Conservation (phyloP, 2,797 vertebrate genomes). For the Pelobates cultripes region DNA sequence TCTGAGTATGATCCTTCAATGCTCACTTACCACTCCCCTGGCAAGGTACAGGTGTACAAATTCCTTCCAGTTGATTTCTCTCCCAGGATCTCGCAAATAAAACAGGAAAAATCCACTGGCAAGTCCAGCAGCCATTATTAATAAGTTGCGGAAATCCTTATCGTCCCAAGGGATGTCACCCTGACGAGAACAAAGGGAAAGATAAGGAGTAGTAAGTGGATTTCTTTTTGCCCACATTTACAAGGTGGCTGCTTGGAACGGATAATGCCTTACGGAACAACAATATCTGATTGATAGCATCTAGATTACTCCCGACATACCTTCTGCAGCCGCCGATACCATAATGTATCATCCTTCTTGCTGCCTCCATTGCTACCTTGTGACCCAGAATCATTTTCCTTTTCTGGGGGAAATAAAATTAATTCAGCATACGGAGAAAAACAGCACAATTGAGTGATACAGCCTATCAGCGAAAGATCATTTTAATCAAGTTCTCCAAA, state of each 20-base stretch:
- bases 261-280: too few relatives aligned
- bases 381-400: constrained; percentile 61
- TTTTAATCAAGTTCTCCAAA: too few relatives aligned
- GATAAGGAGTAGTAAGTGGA: not conserved
- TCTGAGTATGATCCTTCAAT: not conserved
- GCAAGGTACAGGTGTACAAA: constrained; percentile 77
- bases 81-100: constrained; percentile 71
- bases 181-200: constrained; percentile 57
- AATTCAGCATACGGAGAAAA: too few relatives aligned
- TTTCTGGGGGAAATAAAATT: constrained; percentile 57
- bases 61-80: constrained; percentile 80
- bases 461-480: too few relatives aligned
- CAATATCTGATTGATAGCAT: too few relatives aligned
- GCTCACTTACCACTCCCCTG: constrained; percentile 73
- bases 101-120: constrained; percentile 71
- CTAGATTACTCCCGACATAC: constrained; percentile 56
- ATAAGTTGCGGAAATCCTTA: constrained; percentile 66
- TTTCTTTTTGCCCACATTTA: too few relatives aligned
- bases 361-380: constrained; percentile 45
- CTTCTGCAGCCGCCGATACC: constrained; percentile 80
- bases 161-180: constrained; percentile 73
- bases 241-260: too few relatives aligned
- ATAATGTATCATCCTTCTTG: constrained; percentile 62
- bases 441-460: too few relatives aligned
- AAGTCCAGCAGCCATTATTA: constrained; percentile 69